Evolutionary conservation across 2,113 vertebrate genomes (phyloP), one percentile per base, ranked within the genome.

Genomic region (Mesitornis unicolor): DNA sequence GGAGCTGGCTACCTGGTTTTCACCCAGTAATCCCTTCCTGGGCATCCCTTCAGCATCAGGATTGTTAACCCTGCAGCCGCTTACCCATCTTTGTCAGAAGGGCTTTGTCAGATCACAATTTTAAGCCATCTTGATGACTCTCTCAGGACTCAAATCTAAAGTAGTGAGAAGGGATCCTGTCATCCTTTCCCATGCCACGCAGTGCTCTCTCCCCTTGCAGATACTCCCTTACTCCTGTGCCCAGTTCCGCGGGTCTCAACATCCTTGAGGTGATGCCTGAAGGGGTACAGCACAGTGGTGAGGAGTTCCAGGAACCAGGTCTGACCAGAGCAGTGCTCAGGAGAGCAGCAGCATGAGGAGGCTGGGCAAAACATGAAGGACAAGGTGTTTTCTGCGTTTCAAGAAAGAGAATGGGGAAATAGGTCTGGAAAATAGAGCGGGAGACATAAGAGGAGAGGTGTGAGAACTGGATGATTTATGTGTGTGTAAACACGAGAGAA

Each of bases 391-490:
- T 70, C 60, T 84, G 42, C 38, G 35, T 92, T 95, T 57, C 63
- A 48, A 11, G 56, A 81, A 84, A 65, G n/a, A 74, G 36, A 83
- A 50, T 1, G 1, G 38, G 48, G 76, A 92, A 89, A 74, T 28
- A 74, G 16, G 31, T 74, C 63, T 81, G 60, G 73, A 40, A 95
- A 89, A 91, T 6, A 87, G 73, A 94, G 51, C 21, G 6, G 73
- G 56, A 84, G 71, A 22, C 64, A 20, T 38, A 50, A 83, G 33
- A 77, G 33, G 26, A 76, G 70, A 33, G 28, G 21, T 45, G 17
- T 89, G 73, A 87, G 87, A 94, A 93, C 12, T 1, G 1, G 47
- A 24, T 93, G 84, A 94, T 87, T 93, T 93, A 94, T 95, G 64
- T 6, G 1, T 38, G 29, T 16, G 29, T 84, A 67, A 78, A 71